A percentile compares a stretch with the other conserved stretches of the same genome.
These are phyloP conservation scores for Puffinus mauretanicus DNA, from an alignment of 2,113 vertebrate genomes.

Conservation along the genomic window DNA sequence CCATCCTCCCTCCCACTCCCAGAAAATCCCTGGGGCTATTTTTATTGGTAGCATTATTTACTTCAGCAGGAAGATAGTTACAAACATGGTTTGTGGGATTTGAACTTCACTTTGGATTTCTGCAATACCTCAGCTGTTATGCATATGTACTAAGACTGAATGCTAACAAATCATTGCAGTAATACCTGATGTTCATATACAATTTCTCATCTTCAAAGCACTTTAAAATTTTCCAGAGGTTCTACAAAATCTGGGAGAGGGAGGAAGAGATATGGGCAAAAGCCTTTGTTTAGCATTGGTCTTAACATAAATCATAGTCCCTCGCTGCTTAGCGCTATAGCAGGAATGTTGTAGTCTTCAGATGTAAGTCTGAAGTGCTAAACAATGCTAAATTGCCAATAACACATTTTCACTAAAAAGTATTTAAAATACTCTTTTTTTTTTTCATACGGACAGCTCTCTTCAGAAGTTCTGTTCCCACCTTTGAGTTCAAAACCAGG, in stretches of 20 bases:
- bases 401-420: conserved; percentile 17
- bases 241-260: conserved; percentile 17
- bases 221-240: conserved; percentile 51
- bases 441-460: background rate
- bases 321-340: background rate
- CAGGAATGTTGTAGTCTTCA: background rate
- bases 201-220: conserved; percentile 52
- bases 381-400: conserved; percentile 18
- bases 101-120: conserved; percentile 11
- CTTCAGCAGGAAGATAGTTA: background rate
- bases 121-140: conserved; percentile 52
- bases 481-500: conserved; percentile 8
- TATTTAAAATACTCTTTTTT: background rate
- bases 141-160: conserved; percentile 30
- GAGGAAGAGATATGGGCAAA: background rate
- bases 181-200: conserved; percentile 9
- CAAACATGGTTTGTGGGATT: background rate
- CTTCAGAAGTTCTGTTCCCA: conserved; percentile 18
- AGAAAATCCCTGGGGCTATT: background rate
- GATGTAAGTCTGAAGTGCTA: conserved; percentile 28
- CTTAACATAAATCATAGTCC: background rate
- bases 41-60: conserved; percentile 22
- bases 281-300: conserved; percentile 16
- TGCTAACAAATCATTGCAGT: conserved; percentile 54
- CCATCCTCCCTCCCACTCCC: background rate